A percentile compares a stretch with the other conserved stretches of the same genome.
Evolutionary conservation across 2,797 vertebrate species (phyloP).

Genomic region (Microctenopoma stevenorrisi): DNA sequence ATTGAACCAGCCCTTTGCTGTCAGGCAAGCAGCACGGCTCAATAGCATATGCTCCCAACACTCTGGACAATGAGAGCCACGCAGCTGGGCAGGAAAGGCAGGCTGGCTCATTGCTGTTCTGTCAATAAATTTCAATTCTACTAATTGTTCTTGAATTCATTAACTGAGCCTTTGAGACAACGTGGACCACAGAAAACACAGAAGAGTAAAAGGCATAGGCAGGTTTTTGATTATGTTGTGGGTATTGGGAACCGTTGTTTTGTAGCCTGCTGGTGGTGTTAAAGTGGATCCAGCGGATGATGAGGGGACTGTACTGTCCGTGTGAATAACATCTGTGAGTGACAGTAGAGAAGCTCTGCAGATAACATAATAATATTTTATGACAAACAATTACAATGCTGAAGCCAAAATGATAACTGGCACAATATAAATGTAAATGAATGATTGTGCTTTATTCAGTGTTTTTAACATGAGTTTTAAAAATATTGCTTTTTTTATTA

Average conservation of each 20-base stretch:
- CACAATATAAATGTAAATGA: not conserved
- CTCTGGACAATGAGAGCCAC: slow-evolving; percentile 91
- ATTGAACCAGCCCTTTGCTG: slow-evolving; percentile 91
- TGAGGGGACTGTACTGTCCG: slow-evolving; percentile 21
- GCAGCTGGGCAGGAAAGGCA: slow-evolving; percentile 80
- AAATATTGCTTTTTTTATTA: not conserved
- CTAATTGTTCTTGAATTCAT: slow-evolving; percentile 97
- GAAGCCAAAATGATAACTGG: not conserved
- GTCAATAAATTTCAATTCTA: slow-evolving; percentile 99
- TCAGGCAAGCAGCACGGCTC: slow-evolving; percentile 87
- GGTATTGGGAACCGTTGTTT: slow-evolving; percentile 56
- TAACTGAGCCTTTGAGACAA: slow-evolving; percentile 87
- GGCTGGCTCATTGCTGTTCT: slow-evolving; percentile 82
- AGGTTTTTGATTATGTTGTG: slow-evolving; percentile 51
- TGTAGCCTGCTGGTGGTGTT: slow-evolving; percentile 54
- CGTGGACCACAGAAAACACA: slow-evolving; percentile 76
- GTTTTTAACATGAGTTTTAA: not conserved
- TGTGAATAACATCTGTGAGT: slow-evolving; percentile 31
- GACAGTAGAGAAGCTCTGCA: slow-evolving; percentile 19
- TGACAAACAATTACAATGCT: not conserved
- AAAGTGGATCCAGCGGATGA: slow-evolving; percentile 35
- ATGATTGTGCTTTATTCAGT: not conserved
- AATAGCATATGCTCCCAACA: slow-evolving; percentile 87
- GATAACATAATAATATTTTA: slow-evolving; percentile 9
- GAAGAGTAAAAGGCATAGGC: slow-evolving; percentile 63